Base-by-base conservation (phyloP, 2,888 invertebrate genomes). In the Imbricaverruca yamaguchii region DNA sequence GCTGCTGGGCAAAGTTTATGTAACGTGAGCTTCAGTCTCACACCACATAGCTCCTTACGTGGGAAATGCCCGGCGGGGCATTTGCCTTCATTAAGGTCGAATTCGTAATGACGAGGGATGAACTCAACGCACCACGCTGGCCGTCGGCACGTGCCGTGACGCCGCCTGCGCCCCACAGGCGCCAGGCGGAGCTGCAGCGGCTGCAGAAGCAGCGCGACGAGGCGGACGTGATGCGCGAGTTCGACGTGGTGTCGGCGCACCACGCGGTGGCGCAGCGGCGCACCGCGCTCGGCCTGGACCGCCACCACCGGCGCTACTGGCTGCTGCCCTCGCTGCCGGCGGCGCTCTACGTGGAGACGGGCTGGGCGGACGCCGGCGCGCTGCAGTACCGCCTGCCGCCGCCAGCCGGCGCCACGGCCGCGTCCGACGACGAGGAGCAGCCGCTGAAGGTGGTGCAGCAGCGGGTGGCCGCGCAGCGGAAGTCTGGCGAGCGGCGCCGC, bases 231-330 rank as follows among this genome's bases (percentile, higher is more conserved):
- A 11, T 79, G 59, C 67, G 81, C 12, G 80, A 81, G 59, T 83
- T 74, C n/a, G 80, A 81, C 23, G 39, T 23, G 57, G 74, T 81
- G 9, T 21, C 63, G 77, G 65, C 55, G 55, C 80, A 82, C 74
- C 81, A 81, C 74, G 82, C 81, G 18, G 25, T 67, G 23, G 15
- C 81, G n/a, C 79, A 82, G n/a, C 82, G 85, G 18, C 81, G 82
- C n/a, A 79, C 82, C 13, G 87, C 88, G 0, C 85, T 88, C 23
- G 88, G 88, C 7, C 85, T 85, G 13, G 88, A 88, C 82, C 84
- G 88, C 25, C 84, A 87, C 83, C 87, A 88, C 84, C 85, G 85
- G 81, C 85, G 88, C 18, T 88, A 88, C 85, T 88, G 88, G 88
- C 84, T 87, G 25, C 87, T 88, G 85, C 85, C 85, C 61, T 85